phyloP scores from a whole-genome alignment of 2,797 vertebrate genomes.

The Babyrousa celebensis region DNA sequence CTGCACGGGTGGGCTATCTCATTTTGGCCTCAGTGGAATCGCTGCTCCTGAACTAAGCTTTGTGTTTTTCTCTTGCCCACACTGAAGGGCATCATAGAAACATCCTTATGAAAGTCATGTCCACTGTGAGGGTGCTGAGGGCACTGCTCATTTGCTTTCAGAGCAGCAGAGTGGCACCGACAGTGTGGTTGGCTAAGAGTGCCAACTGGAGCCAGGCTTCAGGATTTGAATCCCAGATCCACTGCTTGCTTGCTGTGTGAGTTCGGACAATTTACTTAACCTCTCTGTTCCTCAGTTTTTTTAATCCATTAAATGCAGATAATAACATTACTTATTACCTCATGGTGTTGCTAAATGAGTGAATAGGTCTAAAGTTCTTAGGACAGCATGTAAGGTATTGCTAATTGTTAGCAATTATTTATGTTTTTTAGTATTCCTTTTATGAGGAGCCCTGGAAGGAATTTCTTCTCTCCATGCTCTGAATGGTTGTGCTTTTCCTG shows the following conservation, averaged over 20 bases:
- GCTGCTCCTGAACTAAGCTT: slow-evolving; percentile 1
- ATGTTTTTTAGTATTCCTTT: slow-evolving; percentile 4
- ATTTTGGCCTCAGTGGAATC: not conserved
- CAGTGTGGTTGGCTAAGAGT: not conserved
- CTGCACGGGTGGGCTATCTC: not conserved
- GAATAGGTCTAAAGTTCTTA: not conserved
- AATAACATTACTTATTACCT: not conserved
- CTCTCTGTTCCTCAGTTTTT: not conserved
- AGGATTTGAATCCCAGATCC: not conserved
- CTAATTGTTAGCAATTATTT: slow-evolving; percentile 8
- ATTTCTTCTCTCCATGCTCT: not conserved
- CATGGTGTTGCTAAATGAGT: not conserved
- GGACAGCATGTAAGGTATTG: not conserved
- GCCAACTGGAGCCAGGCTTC: not conserved
- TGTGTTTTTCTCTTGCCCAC: slow-evolving; percentile 1
- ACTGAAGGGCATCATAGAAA: not conserved
- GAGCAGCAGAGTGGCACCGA: not conserved
- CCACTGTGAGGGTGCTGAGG: not conserved
- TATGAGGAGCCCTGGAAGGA: not conserved
- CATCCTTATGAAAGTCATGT: not conserved
- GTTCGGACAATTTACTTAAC: not conserved
- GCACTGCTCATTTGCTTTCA: not conserved
- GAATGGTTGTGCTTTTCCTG: slow-evolving; percentile 28
- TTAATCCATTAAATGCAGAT: not conserved
- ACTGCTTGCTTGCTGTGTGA: not conserved